These are phyloP conservation scores for Pseudolycoriella hygida DNA, from an alignment of 2,888 invertebrate genomes.

Conservation along the genomic window DNA sequence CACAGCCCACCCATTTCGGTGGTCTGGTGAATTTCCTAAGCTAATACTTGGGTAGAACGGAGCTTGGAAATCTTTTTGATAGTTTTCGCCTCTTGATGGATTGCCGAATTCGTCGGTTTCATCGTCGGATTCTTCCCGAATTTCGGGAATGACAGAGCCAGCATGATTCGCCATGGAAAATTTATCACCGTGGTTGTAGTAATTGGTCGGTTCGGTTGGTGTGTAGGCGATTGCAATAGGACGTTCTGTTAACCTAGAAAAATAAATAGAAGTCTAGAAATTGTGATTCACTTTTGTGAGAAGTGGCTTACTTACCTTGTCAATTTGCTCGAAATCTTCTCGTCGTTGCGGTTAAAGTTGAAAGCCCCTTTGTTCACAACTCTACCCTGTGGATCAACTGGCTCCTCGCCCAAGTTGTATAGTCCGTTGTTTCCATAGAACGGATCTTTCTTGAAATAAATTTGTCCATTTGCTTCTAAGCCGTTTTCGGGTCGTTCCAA, in stretches of 20 bases:
- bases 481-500: slow-evolving; percentile 37
- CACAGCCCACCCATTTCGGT: slow-evolving; percentile 43
- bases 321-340: slow-evolving; percentile 10
- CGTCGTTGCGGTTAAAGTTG: slow-evolving; percentile 13
- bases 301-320: not conserved
- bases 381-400: slow-evolving; percentile 28
- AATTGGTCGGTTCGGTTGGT: slow-evolving; percentile 33
- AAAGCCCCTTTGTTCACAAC: slow-evolving; percentile 25
- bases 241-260: slow-evolving; percentile 30
- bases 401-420: slow-evolving; percentile 16
- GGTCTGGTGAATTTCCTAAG: slow-evolving; percentile 32
- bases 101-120: slow-evolving; percentile 7
- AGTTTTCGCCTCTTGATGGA: slow-evolving; percentile 22
- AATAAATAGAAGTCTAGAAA: not conserved
- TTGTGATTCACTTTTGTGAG: not conserved
- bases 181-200: slow-evolving; percentile 15
- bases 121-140: slow-evolving; percentile 16
- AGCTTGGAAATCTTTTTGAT: slow-evolving; percentile 40
- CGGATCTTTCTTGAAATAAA: slow-evolving; percentile 15
- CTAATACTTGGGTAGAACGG: slow-evolving; percentile 50
- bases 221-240: slow-evolving; percentile 48
- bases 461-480: slow-evolving; percentile 14
- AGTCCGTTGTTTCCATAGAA: slow-evolving; percentile 14
- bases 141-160: slow-evolving; percentile 32
- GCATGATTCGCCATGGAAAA: slow-evolving; percentile 32